Base-by-base conservation (phyloP, 2,888 invertebrate species). In the Halictus ligatus region DNA sequence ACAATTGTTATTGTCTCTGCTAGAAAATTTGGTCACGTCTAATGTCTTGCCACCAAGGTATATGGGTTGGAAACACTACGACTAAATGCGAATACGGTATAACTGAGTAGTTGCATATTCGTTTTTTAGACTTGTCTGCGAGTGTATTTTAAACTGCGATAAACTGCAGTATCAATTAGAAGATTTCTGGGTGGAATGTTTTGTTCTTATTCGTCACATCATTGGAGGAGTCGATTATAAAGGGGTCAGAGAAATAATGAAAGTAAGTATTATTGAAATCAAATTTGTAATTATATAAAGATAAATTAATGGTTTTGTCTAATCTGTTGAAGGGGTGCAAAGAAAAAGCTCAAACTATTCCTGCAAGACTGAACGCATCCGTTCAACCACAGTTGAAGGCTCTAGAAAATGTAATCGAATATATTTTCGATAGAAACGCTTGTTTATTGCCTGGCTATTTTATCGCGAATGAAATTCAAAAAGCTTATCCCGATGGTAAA, bases 161-260 rank as follows among this genome's bases (percentile, higher is more conserved):
- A 98, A 98, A 93, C 96, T 99, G n/a, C 96, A 96, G 7, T 97
- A 97, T 94, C 96, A 97, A 89, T 97, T 98, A 94, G 97, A 97
- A 89, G 97, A 98, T 89, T 98, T 98, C 95, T 99, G 99, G 99
- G 97, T 98, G 77, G 97, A 98, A 95, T 97, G 98, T 93, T 99
- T 99, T 94, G 96, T 96, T 90, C 96, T 99, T 7, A 97, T 99
- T 79, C 96, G 97, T 90, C 97, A 97, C 94, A 97, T 99, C 71
- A 98, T 99, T 92, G 97, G 98, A 64, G 97, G 98, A 82, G 99
- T 99, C 1, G 99, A 99, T 95, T 99, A 99, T 94, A 99, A 99
- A 96, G 99, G 98, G 25, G 98, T 98, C 0, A 96, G 98, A 90
- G 98, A 98, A 96, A 98, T 98, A 83, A 98, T 98, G 98, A 98